Conservation (phyloP, 2,113 vertebrate genomes). For the Zosterops borbonicus region DNA sequence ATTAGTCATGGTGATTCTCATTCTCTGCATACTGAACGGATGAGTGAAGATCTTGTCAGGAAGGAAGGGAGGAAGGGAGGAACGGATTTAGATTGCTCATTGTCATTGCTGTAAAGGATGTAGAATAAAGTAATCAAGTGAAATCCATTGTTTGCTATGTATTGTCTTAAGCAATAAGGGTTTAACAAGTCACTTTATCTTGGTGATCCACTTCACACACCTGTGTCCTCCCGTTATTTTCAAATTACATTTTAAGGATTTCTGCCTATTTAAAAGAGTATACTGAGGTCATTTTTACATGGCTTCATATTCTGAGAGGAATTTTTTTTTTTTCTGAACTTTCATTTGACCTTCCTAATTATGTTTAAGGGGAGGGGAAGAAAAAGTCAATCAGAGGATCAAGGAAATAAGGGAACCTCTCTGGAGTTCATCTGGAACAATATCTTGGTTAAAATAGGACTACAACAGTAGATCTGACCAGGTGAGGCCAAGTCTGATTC, state of each 20-base stretch:
- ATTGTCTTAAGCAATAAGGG: not conserved
- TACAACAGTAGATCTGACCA: not conserved
- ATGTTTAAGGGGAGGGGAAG: not conserved
- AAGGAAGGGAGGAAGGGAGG: not conserved
- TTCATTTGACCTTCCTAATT: not conserved
- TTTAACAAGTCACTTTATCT: not conserved
- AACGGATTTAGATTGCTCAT: not conserved
- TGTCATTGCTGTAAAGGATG: not conserved
- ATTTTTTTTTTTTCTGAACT: not conserved
- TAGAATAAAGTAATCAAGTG: not conserved
- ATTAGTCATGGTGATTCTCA: not conserved
- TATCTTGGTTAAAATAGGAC: not conserved
- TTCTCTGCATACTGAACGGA: not conserved
- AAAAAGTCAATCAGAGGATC: not conserved
- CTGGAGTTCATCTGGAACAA: not conserved
- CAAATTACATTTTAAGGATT: not conserved
- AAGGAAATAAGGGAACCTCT: not conserved
- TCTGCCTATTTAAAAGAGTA: not conserved
- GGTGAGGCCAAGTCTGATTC: not conserved
- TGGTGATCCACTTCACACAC: not conserved
- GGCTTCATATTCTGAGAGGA: not conserved
- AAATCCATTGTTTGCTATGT: not conserved
- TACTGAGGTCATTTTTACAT: not conserved
- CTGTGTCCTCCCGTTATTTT: not conserved
- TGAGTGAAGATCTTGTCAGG: not conserved